Evolutionary conservation across 2,888 invertebrate genomes (phyloP).

Genomic region (Pyrgus malvae): DNA sequence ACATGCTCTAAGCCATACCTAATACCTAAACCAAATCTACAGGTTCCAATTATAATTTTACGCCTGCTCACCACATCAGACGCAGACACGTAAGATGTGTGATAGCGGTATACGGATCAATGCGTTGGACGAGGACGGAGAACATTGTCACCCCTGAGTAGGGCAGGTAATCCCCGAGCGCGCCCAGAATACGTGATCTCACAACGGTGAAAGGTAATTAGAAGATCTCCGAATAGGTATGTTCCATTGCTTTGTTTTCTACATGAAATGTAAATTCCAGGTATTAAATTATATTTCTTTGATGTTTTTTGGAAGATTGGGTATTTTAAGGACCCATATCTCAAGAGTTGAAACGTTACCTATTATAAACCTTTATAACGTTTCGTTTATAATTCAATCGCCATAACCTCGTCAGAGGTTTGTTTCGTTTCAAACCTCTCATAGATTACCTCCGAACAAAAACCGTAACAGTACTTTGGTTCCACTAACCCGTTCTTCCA

Average conservation of each 20-base stretch:
- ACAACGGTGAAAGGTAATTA: conserved; percentile 16
- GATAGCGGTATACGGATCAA: not conserved
- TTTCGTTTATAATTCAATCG: too few species aligned
- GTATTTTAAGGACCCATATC: too few species aligned
- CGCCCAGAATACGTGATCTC: conserved; percentile 16
- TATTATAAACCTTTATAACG: too few species aligned
- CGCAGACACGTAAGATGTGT: not conserved
- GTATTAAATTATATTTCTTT: conserved; percentile 3
- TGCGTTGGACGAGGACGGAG: not conserved
- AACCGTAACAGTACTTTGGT: too few species aligned
- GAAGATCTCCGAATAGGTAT: conserved; percentile 3
- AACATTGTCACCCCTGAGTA: conserved; percentile 9
- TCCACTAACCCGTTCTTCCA: too few species aligned
- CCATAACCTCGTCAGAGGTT: too few species aligned
- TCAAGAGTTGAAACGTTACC: too few species aligned
- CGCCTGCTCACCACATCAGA: conserved; percentile 3
- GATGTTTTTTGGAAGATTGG: too few species aligned
- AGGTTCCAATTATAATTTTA: conserved; percentile 16
- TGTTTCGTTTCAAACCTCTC: too few species aligned
- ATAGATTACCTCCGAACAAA: too few species aligned
- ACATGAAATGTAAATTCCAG: not conserved
- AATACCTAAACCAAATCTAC: conserved; percentile 4
- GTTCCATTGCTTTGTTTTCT: not conserved
- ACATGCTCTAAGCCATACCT: too few species aligned
- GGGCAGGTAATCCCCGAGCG: conserved; percentile 17